These are phyloP conservation scores for Prinia subflava DNA, from an alignment of 2,113 vertebrate species.

Conservation along the genomic window DNA sequence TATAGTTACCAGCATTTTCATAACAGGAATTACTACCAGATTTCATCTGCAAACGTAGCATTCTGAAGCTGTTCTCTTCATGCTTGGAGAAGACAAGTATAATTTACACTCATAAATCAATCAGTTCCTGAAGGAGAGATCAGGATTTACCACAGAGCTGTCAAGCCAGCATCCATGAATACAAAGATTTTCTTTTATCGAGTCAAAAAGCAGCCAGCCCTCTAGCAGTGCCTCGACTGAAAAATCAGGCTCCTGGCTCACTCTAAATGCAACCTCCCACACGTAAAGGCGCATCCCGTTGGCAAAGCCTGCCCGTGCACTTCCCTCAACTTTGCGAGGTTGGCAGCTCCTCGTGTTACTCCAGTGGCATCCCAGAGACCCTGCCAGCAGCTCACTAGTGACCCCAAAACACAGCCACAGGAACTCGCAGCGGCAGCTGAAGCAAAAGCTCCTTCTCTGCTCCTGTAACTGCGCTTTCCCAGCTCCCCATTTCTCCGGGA, in stretches of 20 bases:
- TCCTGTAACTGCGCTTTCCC: not conserved
- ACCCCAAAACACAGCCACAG: not conserved
- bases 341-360: accelerated
- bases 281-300: not conserved
- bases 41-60: not conserved
- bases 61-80: not conserved
- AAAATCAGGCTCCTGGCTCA: not conserved
- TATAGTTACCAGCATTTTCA: not conserved
- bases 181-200: not conserved
- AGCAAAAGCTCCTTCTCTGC: not conserved
- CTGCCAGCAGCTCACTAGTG: not conserved
- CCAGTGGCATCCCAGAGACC: not conserved
- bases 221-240: not conserved
- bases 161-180: constrained; percentile 11
- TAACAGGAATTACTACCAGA: not conserved
- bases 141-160: constrained; percentile 8
- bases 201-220: not conserved
- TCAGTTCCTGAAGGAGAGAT: constrained; percentile 26
- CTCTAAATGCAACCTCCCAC: not conserved
- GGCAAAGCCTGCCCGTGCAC: constrained; percentile 5
- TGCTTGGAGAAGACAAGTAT: not conserved
- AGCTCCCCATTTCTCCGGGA: not conserved
- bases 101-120: constrained; percentile 28
- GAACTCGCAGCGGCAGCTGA: not conserved
- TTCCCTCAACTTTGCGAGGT: not conserved